phyloP scores from a whole-genome alignment of 1,140 invertebrate species.

The Megathymus violae region DNA sequence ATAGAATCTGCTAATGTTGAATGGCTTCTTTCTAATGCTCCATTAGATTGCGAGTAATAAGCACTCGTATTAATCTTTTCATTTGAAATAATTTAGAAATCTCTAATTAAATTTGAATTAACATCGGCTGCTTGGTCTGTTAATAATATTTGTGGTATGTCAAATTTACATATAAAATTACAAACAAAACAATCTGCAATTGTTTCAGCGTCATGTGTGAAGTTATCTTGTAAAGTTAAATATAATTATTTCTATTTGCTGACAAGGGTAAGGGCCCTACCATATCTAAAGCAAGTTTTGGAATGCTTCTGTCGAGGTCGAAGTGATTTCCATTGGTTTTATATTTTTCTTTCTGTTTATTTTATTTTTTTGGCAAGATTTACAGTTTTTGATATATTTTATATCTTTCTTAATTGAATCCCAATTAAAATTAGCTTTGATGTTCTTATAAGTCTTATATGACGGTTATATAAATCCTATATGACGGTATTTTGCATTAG shows the following conservation, averaged over 20 bases:
- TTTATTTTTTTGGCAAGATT: too few relatives aligned
- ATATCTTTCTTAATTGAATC: too few relatives aligned
- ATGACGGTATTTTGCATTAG: too few relatives aligned
- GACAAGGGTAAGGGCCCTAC: conserved; percentile 5
- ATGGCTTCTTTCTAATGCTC: conserved; percentile 62
- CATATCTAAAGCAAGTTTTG: conserved; percentile 6
- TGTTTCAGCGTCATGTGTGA: neutral
- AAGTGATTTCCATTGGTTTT: conserved; percentile 10
- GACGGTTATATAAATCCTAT: too few relatives aligned
- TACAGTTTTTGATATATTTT: too few relatives aligned
- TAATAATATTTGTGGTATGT: neutral
- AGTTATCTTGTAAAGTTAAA: neutral
- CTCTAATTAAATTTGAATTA: too few relatives aligned
- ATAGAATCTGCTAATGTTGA: conserved; percentile 67
- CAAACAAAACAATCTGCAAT: neutral
- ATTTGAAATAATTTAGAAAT: conserved; percentile 27
- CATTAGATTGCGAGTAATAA: conserved; percentile 25
- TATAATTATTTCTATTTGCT: neutral
- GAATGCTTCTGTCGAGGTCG: conserved; percentile 14
- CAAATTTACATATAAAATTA: conserved; percentile 5
- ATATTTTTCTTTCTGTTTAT: neutral
- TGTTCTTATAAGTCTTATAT: too few relatives aligned
- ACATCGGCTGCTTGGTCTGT: neutral
- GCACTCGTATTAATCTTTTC: conserved; percentile 12
- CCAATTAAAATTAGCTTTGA: neutral